Percentiles rank a stretch among this genome's conserved stretches.
Conservation (phyloP, 2,888 invertebrate genomes). For the Latrodectus elegans region DNA sequence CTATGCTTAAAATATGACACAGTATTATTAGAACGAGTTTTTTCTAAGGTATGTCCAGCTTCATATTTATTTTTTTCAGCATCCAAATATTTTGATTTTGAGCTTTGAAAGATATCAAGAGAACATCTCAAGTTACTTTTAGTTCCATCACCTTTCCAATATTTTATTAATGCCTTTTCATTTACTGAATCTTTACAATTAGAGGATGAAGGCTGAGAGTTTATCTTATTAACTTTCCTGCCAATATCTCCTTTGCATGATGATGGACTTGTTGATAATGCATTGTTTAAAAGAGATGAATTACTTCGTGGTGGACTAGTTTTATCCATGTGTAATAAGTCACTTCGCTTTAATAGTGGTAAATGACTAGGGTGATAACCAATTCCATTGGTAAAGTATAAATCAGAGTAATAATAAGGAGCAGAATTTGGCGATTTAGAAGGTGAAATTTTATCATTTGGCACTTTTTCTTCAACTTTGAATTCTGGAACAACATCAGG, state of each 20-base stretch:
- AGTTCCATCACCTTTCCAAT: slow-evolving; percentile 26
- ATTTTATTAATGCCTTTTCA: slow-evolving; percentile 32
- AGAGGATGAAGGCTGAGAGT: slow-evolving; percentile 21
- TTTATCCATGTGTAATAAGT: slow-evolving; percentile 58
- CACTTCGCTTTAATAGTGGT: slow-evolving; percentile 63
- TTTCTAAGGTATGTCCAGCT: slow-evolving; percentile 70
- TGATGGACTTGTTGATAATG: slow-evolving; percentile 65
- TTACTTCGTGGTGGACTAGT: slow-evolving; percentile 59
- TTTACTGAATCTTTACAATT: slow-evolving; percentile 24
- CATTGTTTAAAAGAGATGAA: slow-evolving; percentile 67
- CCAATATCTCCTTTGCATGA: slow-evolving; percentile 70
- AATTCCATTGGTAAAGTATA: slow-evolving; percentile 72
- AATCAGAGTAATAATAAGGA: slow-evolving; percentile 90
- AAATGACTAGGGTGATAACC: slow-evolving; percentile 72
- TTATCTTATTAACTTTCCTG: slow-evolving; percentile 71
- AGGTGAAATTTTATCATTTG: slow-evolving; percentile 38
- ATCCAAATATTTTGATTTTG: slow-evolving; percentile 69
- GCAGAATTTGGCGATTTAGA: slow-evolving; percentile 73
- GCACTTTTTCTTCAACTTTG: slow-evolving; percentile 33
- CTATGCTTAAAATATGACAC: slow-evolving; percentile 63
- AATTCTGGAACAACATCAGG: slow-evolving; percentile 63
- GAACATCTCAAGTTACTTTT: slow-evolving; percentile 51
- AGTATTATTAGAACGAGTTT: slow-evolving; percentile 56
- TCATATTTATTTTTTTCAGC: slow-evolving; percentile 70
- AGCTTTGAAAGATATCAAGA: slow-evolving; percentile 53